Evolutionary conservation across 2,888 invertebrate genomes (phyloP).

Genomic region (Candidula unifasciata): DNA sequence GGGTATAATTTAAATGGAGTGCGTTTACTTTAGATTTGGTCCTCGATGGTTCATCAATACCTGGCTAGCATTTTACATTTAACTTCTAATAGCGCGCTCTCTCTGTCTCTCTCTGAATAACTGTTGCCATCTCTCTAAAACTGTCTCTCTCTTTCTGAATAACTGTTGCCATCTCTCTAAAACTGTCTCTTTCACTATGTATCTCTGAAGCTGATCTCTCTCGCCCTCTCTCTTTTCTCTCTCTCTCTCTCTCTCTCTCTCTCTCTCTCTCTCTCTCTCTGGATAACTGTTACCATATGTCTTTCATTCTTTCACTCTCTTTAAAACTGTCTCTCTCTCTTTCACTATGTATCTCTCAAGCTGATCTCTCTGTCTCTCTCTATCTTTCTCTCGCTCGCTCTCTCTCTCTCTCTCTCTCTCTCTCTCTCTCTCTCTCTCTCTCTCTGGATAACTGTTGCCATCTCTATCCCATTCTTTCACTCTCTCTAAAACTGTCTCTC

Average conservation of each 20-base stretch:
- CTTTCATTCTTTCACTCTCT: background rate
- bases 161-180: background rate
- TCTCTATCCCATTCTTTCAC: no score
- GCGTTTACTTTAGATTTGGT: no score
- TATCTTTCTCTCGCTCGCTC: constrained; percentile 43
- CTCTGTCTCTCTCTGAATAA: constrained; percentile 32
- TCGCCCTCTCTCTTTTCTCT: background rate
- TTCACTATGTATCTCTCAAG: background rate
- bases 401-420: constrained; percentile 31
- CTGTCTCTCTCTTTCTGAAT: constrained; percentile 30
- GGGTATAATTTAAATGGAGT: no score
- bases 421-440: constrained; percentile 27
- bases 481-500: no score
- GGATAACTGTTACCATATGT: background rate
- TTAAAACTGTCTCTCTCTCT: background rate
- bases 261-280: background rate
- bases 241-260: background rate
- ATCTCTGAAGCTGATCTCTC: constrained; percentile 11
- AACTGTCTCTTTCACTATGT: constrained; percentile 26
- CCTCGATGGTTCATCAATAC: no score
- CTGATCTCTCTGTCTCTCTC: constrained; percentile 24
- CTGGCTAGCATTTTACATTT: no score
- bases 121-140: no score
- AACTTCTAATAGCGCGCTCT: background rate
- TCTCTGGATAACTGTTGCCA: no score